Conservation (phyloP, 2,888 invertebrate species). For the Melipona bicolor region DNA sequence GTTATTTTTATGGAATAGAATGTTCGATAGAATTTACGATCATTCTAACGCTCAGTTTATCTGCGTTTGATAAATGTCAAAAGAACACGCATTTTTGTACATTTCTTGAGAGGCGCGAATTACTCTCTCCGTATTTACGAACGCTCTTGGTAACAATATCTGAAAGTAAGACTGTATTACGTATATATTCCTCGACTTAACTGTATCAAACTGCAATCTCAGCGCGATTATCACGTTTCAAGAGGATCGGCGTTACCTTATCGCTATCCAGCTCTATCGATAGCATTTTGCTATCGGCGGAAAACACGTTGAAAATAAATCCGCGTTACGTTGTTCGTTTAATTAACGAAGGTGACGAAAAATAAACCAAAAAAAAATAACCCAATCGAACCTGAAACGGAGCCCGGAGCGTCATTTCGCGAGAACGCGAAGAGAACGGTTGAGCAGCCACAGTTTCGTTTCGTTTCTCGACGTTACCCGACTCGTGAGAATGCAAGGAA, state of each 20-base stretch:
- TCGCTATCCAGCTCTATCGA: neutral
- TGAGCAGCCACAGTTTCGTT: too few relatives aligned
- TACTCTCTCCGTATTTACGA: neutral
- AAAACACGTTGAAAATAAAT: neutral
- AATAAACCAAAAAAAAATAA: too few relatives aligned
- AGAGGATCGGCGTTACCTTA: neutral
- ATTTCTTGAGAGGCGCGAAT: neutral
- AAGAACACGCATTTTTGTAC: neutral
- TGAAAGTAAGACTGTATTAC: neutral
- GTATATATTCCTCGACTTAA: neutral
- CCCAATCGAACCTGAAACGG: neutral
- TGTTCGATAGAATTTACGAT: too few relatives aligned
- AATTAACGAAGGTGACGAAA: neutral
- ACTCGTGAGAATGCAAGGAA: constrained; percentile 17
- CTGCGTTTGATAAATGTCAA: neutral
- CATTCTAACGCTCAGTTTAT: too few relatives aligned
- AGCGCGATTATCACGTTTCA: neutral
- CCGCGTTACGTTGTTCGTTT: neutral
- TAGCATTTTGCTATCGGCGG: neutral
- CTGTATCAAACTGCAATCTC: neutral
- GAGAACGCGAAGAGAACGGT: too few relatives aligned
- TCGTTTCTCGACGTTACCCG: constrained; percentile 24
- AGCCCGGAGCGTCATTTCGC: too few relatives aligned
- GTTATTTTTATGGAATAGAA: too few relatives aligned
- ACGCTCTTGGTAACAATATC: neutral